Evolutionary conservation across 2,888 invertebrate genomes (phyloP).

Genomic region (Sepiola atlantica): DNA sequence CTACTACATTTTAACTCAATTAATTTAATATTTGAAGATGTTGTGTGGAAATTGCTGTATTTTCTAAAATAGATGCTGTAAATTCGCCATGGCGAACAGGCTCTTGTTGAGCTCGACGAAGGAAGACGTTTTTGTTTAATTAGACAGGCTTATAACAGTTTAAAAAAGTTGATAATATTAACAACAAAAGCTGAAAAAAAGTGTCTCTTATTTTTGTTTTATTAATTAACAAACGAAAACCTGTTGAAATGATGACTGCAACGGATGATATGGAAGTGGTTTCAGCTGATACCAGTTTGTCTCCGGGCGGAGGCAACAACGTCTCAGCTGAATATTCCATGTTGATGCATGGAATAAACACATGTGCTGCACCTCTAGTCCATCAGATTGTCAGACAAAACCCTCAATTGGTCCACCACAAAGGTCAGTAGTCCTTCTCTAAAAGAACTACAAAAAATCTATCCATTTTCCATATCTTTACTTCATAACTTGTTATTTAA

Average conservation of each 20-base stretch:
- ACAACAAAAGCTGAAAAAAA: too few species aligned
- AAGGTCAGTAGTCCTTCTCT: slow-evolving; percentile 53
- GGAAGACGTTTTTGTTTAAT: background rate
- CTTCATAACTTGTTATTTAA: too few species aligned
- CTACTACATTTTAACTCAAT: background rate
- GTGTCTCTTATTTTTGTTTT: too few species aligned
- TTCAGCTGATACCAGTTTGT: background rate
- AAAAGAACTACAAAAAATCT: background rate
- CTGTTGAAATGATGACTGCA: background rate
- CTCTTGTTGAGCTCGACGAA: background rate
- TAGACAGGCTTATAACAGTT: background rate
- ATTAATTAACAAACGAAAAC: background rate
- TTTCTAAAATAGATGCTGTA: background rate
- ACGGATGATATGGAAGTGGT: background rate
- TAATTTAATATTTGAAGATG: background rate
- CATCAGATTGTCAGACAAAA: slow-evolving; percentile 60
- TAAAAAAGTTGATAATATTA: background rate
- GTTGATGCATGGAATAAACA: slow-evolving; percentile 63
- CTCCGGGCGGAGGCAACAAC: background rate
- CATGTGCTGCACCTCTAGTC: slow-evolving; percentile 59
- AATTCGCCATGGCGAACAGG: background rate
- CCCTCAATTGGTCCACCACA: slow-evolving; percentile 58
- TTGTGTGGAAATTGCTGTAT: background rate
- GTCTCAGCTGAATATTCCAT: slow-evolving; percentile 60
- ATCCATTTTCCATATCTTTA: background rate